phyloP scores from a whole-genome alignment of 35 echinoderm and acorn worm genomes.

The Heliocidaris tuberculata region DNA sequence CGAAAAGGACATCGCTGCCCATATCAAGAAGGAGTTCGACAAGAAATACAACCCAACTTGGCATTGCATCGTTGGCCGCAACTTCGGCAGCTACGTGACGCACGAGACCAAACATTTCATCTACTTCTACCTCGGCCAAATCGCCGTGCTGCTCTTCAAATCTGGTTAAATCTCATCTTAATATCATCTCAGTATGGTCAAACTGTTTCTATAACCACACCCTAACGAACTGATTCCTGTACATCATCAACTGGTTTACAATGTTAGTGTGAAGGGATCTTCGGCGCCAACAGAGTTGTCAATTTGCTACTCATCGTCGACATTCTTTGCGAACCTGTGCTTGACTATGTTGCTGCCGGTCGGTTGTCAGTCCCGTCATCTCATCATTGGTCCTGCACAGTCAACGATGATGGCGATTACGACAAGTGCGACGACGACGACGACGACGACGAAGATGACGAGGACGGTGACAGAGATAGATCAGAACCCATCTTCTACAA shows the following conservation, averaged over 20 bases:
- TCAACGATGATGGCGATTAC: background rate
- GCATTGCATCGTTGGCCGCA: conserved; percentile 97
- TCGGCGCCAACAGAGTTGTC: too few species aligned
- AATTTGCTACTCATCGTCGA: background rate
- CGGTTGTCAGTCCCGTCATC: background rate
- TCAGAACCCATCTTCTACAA: background rate
- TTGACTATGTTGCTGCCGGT: background rate
- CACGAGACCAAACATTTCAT: conserved; percentile 99
- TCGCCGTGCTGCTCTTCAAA: conserved; percentile 91
- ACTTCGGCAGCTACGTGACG: conserved; percentile 98
- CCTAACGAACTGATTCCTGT: background rate
- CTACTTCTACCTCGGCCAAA: conserved; percentile 96
- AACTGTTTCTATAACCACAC: background rate
- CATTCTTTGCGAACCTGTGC: background rate
- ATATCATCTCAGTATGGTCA: background rate
- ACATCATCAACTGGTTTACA: too few species aligned
- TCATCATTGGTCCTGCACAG: background rate
- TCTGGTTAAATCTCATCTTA: conserved; percentile 64
- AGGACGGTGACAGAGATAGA: background rate
- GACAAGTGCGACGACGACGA: background rate
- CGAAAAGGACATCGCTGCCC: conserved; percentile 96
- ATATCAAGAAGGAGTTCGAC: conserved; percentile 99
- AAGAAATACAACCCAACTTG: conserved; percentile 97
- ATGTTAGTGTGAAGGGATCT: too few species aligned
- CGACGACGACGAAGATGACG: background rate